These are phyloP conservation scores for Chrysocyon brachyurus DNA, from an alignment of 2,797 vertebrate species.

Conservation along the genomic window DNA sequence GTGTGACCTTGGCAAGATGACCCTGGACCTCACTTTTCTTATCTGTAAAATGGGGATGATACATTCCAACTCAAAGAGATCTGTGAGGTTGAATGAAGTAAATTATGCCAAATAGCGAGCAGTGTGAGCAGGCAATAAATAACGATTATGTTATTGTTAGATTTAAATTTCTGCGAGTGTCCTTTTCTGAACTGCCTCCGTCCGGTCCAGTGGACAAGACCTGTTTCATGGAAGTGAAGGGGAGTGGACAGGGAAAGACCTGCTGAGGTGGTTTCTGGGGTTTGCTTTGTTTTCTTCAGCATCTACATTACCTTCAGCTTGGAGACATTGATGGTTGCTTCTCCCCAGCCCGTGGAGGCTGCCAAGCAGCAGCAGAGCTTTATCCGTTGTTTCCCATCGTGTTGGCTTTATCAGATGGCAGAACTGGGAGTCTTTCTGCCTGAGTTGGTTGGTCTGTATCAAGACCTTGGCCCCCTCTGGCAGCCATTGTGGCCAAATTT, in stretches of 20 bases:
- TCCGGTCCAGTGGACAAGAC: background rate
- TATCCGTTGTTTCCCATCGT: accelerated
- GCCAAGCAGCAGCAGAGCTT: background rate
- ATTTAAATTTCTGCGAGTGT: background rate
- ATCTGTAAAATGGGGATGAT: constrained; percentile 65
- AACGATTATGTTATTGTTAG: background rate
- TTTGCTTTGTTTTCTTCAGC: background rate
- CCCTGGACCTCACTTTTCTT: constrained; percentile 46
- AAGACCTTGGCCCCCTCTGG: background rate
- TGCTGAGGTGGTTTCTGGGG: background rate
- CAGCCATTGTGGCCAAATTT: background rate
- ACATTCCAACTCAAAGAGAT: background rate
- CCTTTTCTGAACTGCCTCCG: background rate
- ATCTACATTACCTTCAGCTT: background rate
- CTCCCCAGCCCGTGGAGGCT: background rate
- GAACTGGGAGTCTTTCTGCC: background rate
- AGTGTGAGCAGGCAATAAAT: background rate
- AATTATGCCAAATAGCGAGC: background rate
- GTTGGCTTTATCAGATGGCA: background rate
- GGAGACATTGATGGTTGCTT: background rate
- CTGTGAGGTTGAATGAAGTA: background rate
- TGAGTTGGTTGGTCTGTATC: background rate
- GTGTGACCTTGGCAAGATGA: background rate
- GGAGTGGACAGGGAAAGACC: accelerated
- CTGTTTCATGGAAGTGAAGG: accelerated